A percentile compares a stretch with the other conserved stretches of the same genome.
Evolutionary conservation across 1,140 invertebrate genomes (phyloP).

Genomic region (Triops longicaudatus): DNA sequence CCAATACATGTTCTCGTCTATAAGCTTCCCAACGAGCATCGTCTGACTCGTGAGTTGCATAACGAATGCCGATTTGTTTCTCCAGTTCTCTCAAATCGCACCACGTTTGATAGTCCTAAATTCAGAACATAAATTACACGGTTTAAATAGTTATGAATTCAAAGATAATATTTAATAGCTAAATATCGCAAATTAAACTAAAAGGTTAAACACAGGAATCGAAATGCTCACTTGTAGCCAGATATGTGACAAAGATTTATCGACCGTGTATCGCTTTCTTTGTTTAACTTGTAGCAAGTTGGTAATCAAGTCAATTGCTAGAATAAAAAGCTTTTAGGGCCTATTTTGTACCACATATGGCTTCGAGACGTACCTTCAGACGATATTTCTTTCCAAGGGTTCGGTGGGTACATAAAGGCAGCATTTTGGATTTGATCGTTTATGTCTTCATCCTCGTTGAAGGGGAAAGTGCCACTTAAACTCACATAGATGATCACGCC

Average conservation of each 20-base stretch:
- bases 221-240: constrained; percentile 71
- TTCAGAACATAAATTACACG: constrained; percentile 32
- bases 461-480: constrained; percentile 94
- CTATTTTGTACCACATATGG: neutral
- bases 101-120: constrained; percentile 90
- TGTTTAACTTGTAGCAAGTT: constrained; percentile 98
- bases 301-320: constrained; percentile 95
- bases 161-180: no score
- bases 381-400: constrained; percentile 98
- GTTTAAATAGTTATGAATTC: constrained; percentile 18
- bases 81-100: constrained; percentile 85
- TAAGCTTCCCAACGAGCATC: constrained; percentile 76
- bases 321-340: constrained; percentile 37
- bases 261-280: constrained; percentile 90
- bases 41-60: constrained; percentile 92
- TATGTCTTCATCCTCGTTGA: constrained; percentile 99
- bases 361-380: constrained; percentile 60
- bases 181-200: neutral
- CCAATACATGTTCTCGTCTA: constrained; percentile 38
- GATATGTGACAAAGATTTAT: constrained; percentile 86
- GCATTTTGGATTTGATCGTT: constrained; percentile 99
- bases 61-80: constrained; percentile 66
- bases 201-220: neutral
- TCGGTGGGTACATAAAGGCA: constrained; percentile 98
- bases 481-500: constrained; percentile 97